Conservation (phyloP, 2,888 invertebrate genomes). For the Agrilus cyanescens region DNA sequence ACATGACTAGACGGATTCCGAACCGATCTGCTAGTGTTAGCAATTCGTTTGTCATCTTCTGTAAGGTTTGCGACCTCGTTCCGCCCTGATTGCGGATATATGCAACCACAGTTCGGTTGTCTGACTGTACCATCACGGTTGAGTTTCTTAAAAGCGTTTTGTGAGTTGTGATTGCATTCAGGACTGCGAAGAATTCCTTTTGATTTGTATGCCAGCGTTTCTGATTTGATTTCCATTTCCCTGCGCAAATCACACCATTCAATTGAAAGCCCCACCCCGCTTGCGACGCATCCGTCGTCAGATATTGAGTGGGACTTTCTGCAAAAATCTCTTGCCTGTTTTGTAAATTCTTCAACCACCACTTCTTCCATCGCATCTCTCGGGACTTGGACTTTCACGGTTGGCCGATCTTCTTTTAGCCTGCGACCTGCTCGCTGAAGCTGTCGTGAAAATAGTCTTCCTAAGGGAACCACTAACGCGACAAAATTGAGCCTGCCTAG, state of each 20-base stretch:
- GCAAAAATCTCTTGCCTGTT: constrained; percentile 9
- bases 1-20: too few species aligned
- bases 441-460: constrained; percentile 1
- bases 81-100: too few species aligned
- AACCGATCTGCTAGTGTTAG: too few species aligned
- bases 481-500: constrained; percentile 9
- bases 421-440: constrained; percentile 1
- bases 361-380: constrained; percentile 2
- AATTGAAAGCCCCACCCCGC: constrained; percentile 5
- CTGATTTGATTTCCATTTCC: constrained; percentile 6
- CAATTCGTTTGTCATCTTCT: too few species aligned
- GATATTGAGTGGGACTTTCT: constrained; percentile 8
- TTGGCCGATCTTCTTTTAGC: neutral
- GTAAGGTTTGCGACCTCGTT: too few species aligned
- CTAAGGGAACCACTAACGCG: neutral
- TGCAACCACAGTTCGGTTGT: too few species aligned
- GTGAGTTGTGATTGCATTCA: neutral
- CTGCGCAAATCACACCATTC: constrained; percentile 1
- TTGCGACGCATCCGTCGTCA: constrained; percentile 14
- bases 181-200: constrained; percentile 5
- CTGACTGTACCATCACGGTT: too few species aligned
- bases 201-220: constrained; percentile 3
- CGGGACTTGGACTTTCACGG: neutral
- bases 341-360: constrained; percentile 11
- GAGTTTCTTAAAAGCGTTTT: too few species aligned